Evolutionary conservation across 1,140 invertebrate genomes (phyloP).

Genomic region (Drosophila pectinifera): DNA sequence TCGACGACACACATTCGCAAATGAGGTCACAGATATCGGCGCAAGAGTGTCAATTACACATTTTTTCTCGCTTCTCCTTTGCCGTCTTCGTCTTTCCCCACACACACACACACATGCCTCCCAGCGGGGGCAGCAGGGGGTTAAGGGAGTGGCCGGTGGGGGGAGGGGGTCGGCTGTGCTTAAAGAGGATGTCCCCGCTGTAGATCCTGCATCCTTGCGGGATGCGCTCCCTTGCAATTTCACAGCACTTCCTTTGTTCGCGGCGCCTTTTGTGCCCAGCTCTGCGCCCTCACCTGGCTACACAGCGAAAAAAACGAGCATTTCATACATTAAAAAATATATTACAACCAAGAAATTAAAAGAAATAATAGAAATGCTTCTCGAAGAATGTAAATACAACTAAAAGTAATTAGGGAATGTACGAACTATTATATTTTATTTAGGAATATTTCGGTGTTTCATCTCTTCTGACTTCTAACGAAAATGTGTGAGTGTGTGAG

Average conservation of each 20-base stretch:
- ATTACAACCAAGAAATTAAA: background rate
- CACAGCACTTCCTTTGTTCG: conserved; percentile 42
- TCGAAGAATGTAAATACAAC: background rate
- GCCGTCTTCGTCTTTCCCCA: conserved; percentile 35
- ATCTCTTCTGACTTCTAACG: no score
- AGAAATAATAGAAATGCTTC: no score
- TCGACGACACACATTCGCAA: conserved; percentile 73
- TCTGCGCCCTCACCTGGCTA: background rate
- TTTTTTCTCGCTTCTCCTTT: conserved; percentile 36
- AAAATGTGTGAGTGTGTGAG: background rate
- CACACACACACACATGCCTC: conserved; percentile 1
- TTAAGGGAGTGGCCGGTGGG: background rate
- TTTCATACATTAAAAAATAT: no score
- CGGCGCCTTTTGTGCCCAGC: conserved; percentile 28
- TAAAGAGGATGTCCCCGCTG: conserved; percentile 33
- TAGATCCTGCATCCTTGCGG: conserved; percentile 23
- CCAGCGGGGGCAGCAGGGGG: background rate
- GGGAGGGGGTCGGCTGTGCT: conserved; percentile 37
- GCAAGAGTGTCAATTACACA: conserved; percentile 79
- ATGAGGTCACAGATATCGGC: conserved; percentile 80
- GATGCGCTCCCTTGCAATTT: conserved; percentile 17
- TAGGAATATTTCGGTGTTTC: background rate
- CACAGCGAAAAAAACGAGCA: conserved; percentile 11
- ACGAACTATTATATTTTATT: background rate
- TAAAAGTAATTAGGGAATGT: background rate